A percentile compares a stretch with the other conserved stretches of the same genome.
phyloP scores from a whole-genome alignment of 2,888 invertebrate genomes.

The Agrotis exclamationis region DNA sequence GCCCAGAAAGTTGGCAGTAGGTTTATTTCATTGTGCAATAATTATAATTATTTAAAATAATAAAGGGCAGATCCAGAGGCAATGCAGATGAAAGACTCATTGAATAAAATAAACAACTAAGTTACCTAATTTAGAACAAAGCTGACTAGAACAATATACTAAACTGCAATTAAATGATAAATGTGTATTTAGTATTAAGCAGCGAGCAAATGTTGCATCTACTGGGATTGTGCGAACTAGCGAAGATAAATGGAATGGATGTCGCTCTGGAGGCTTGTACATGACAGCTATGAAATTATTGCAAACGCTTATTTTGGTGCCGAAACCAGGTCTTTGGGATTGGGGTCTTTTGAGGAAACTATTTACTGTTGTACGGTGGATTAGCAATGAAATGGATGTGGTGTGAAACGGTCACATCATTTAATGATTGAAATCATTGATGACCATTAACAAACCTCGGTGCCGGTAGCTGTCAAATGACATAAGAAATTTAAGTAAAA shows the following conservation, averaged over 20 bases:
- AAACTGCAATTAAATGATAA: slow-evolving; percentile 50
- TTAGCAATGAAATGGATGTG: too few relatives aligned
- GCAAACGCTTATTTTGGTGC: slow-evolving; percentile 68
- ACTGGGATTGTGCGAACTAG: slow-evolving; percentile 63
- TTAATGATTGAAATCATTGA: too few relatives aligned
- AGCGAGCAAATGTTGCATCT: slow-evolving; percentile 50
- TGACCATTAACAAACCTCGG: too few relatives aligned
- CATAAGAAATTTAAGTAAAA: too few relatives aligned
- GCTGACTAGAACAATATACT: slow-evolving; percentile 4
- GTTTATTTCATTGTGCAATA: too few relatives aligned
- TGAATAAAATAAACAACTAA: slow-evolving; percentile 1
- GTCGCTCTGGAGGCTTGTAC: slow-evolving; percentile 68
- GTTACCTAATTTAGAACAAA: background rate
- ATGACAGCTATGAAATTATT: slow-evolving; percentile 73
- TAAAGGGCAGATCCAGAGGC: too few relatives aligned
- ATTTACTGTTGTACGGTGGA: too few relatives aligned
- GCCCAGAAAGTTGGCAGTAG: too few relatives aligned
- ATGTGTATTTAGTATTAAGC: slow-evolving; percentile 42
- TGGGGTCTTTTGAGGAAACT: background rate
- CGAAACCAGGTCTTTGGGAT: slow-evolving; percentile 38
- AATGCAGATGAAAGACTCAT: background rate
- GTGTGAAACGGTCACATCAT: too few relatives aligned
- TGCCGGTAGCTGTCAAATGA: too few relatives aligned
- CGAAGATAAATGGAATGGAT: slow-evolving; percentile 77
- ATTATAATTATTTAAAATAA: too few relatives aligned